Evolutionary conservation across 2,888 invertebrate genomes (phyloP).

Genomic region (Tetranychus truncatus): DNA sequence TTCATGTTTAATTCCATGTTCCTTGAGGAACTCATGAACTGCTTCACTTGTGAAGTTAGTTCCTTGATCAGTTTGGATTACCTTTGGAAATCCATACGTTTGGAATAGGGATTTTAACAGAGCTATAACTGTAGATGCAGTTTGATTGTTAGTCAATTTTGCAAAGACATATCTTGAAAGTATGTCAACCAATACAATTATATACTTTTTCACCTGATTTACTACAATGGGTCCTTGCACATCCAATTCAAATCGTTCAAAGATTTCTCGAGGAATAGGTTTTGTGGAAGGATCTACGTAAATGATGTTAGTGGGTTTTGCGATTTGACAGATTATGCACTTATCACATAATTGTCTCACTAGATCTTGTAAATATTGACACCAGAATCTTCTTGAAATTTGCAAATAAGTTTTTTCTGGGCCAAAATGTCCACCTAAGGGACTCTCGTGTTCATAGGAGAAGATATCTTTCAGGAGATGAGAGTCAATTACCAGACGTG

Average conservation of each 20-base stretch:
- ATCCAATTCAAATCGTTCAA: background rate
- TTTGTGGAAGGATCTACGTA: background rate
- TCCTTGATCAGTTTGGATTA: too few relatives aligned
- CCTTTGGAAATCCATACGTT: too few relatives aligned
- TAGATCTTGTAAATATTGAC: background rate
- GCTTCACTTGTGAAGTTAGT: too few relatives aligned
- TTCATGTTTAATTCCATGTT: background rate
- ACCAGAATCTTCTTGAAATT: too few relatives aligned
- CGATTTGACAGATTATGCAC: background rate
- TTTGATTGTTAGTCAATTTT: background rate
- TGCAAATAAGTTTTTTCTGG: too few relatives aligned
- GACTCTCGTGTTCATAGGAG: too few relatives aligned
- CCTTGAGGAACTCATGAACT: background rate
- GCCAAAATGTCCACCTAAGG: too few relatives aligned
- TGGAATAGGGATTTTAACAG: too few relatives aligned
- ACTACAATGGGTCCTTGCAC: background rate
- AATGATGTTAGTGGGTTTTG: background rate
- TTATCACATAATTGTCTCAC: background rate
- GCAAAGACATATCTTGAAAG: background rate
- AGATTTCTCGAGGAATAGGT: background rate
- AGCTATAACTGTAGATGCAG: background rate
- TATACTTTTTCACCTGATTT: background rate
- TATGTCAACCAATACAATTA: background rate
- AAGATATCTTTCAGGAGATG: too few relatives aligned
- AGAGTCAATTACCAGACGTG: too few relatives aligned